Evolutionary conservation across 2,888 invertebrate genomes (phyloP).

Genomic region (Carcina quercana): DNA sequence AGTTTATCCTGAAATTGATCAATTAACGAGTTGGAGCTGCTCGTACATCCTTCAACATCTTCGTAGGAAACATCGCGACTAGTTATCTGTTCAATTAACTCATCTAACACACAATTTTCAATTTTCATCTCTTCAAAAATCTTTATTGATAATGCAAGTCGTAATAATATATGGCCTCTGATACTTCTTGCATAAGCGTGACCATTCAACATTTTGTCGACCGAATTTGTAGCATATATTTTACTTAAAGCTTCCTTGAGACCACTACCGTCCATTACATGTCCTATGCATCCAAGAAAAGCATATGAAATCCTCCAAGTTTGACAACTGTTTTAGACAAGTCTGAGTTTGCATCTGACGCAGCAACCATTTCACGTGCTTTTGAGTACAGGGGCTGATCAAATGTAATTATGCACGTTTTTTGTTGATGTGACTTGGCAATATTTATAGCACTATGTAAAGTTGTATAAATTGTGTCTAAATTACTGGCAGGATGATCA

Average conservation of each 20-base stretch:
- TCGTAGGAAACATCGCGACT: background rate
- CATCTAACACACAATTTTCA: background rate
- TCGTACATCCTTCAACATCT: background rate
- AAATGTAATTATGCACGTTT: slow-evolving; percentile 22
- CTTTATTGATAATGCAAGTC: background rate
- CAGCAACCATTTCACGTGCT: slow-evolving; percentile 24
- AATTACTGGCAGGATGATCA: slow-evolving; percentile 24
- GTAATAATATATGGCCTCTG: slow-evolving; percentile 14
- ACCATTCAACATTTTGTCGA: slow-evolving; percentile 27
- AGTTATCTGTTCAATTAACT: background rate
- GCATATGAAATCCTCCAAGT: slow-evolving; percentile 30
- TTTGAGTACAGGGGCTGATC: slow-evolving; percentile 27
- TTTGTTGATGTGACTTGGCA: slow-evolving; percentile 18
- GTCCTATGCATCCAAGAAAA: slow-evolving; percentile 28
- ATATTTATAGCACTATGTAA: slow-evolving; percentile 20
- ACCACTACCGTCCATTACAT: slow-evolving; percentile 28
- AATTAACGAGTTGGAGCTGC: too few relatives aligned
- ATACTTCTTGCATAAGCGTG: slow-evolving; percentile 27
- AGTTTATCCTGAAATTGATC: too few relatives aligned
- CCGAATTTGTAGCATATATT: slow-evolving; percentile 18
- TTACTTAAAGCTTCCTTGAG: slow-evolving; percentile 9
- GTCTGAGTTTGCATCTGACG: slow-evolving; percentile 12
- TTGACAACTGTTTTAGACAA: slow-evolving; percentile 20
- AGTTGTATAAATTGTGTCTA: slow-evolving; percentile 25
- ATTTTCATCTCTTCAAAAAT: background rate